phyloP scores from a whole-genome alignment of 2,888 invertebrate species.

The Chirona hameri region DNA sequence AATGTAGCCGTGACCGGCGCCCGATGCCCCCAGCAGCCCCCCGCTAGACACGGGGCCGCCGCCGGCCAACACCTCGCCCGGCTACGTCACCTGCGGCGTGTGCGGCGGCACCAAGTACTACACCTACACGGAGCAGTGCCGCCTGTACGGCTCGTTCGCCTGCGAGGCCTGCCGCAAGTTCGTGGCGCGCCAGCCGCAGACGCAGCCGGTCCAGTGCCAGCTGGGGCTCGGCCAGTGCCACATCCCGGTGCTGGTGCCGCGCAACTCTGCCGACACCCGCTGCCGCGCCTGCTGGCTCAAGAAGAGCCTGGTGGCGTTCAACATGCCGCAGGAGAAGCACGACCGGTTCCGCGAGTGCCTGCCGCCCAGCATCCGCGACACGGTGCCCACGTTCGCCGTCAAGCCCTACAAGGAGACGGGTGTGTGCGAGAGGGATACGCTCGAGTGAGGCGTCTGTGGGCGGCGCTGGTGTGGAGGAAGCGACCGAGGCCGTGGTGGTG shows the following conservation, averaged over 20 bases:
- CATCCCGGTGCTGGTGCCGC: constrained; percentile 27
- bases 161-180: constrained; percentile 25
- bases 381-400: constrained; percentile 7
- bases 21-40: background rate
- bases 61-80: background rate
- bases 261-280: constrained; percentile 5
- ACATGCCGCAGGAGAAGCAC: constrained; percentile 25
- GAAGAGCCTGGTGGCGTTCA: background rate
- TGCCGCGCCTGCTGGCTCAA: constrained; percentile 28
- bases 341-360: constrained; percentile 9
- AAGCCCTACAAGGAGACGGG: constrained; percentile 14
- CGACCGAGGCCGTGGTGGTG: background rate
- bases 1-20: background rate
- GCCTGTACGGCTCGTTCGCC: background rate
- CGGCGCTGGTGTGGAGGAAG: background rate
- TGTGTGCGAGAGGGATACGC: constrained; percentile 22
- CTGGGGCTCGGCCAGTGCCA: constrained; percentile 25
- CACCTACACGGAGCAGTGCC: constrained; percentile 9
- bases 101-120: constrained; percentile 28
- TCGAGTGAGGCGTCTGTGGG: background rate
- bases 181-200: background rate
- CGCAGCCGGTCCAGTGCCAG: constrained; percentile 6
- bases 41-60: background rate
- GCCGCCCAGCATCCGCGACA: constrained; percentile 22
- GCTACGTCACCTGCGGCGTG: constrained; percentile 22